Conservation (phyloP, 2,888 invertebrate species). For the Apocheima hispidaria region DNA sequence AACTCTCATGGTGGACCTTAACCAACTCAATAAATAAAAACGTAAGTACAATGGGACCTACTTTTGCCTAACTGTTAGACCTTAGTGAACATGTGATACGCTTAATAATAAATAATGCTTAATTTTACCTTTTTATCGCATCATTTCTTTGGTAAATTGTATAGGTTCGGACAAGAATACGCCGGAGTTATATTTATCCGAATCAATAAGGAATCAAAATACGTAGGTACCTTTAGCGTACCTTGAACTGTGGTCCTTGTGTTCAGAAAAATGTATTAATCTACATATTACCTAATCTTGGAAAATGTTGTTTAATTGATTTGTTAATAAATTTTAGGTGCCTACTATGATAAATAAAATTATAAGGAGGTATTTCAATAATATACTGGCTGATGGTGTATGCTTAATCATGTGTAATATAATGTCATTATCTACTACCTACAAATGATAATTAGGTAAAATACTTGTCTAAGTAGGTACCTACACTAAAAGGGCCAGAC, state of each 20-base stretch:
- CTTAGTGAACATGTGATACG: conserved; percentile 64
- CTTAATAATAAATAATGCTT: conserved; percentile 52
- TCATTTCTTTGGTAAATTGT: conserved; percentile 28
- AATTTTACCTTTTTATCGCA: conserved; percentile 36
- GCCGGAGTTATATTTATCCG: conserved; percentile 16
- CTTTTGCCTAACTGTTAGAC: conserved; percentile 72
- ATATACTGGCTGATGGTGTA: background rate
- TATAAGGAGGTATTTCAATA: background rate
- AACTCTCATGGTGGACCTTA: conserved; percentile 37
- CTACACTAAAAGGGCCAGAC: no score
- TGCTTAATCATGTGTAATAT: background rate
- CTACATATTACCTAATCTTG: background rate
- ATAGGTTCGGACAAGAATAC: conserved; percentile 12
- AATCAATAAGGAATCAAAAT: conserved; percentile 10
- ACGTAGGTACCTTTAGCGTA: conserved; percentile 1
- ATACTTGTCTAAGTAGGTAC: no score
- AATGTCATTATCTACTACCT: background rate
- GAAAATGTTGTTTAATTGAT: conserved; percentile 4
- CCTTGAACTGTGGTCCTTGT: conserved; percentile 18
- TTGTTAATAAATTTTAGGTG: background rate
- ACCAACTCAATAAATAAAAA: conserved; percentile 59
- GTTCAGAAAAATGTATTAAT: conserved; percentile 22
- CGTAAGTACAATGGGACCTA: conserved; percentile 71
- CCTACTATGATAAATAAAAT: background rate
- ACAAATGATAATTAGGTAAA: background rate